Percentiles rank a stretch among this genome's conserved stretches.
phyloP scores from a whole-genome alignment of 2,797 vertebrate genomes.

The Hippopotamyrus pictus region DNA sequence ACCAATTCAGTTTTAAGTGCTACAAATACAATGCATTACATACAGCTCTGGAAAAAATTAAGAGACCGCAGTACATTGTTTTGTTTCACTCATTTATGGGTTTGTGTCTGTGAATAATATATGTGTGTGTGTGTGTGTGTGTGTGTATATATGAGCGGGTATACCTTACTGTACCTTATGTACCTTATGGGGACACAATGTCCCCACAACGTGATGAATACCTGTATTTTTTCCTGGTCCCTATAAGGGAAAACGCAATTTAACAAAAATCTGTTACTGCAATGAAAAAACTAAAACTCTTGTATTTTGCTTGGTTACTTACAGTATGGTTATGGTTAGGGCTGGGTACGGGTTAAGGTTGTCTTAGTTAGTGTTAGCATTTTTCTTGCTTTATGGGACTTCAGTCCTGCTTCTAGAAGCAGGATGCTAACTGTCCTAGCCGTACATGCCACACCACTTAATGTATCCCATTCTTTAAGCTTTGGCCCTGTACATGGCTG shows the following conservation, averaged over 20 bases:
- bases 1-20: background rate
- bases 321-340: background rate
- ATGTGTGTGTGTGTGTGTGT: no score
- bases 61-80: background rate
- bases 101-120: background rate
- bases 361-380: background rate
- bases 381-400: background rate
- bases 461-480: background rate
- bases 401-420: background rate
- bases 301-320: background rate
- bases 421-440: background rate
- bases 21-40: background rate
- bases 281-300: background rate
- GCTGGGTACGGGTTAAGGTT: background rate
- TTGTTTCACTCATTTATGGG: background rate
- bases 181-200: background rate
- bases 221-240: background rate
- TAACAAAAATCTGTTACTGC: background rate
- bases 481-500: background rate
- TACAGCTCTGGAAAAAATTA: background rate
- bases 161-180: no score
- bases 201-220: background rate
- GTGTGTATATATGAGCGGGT: no score
- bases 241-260: background rate
- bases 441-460: background rate